These are phyloP conservation scores for Danio tinwini DNA, from an alignment of 2,797 vertebrate genomes.

Conservation along the genomic window DNA sequence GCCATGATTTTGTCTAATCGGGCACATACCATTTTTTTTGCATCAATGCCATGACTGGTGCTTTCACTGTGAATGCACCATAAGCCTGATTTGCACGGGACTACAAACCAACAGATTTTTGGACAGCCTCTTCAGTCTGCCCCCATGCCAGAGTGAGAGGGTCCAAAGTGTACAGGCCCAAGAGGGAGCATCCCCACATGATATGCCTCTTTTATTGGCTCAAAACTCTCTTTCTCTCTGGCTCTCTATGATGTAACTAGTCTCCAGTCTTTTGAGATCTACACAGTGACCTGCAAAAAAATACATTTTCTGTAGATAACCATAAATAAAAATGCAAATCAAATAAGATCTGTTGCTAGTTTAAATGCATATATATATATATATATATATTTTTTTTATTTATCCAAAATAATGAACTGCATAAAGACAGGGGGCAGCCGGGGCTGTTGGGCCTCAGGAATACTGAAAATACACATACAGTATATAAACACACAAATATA, in stretches of 20 bases:
- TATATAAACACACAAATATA: too few relatives aligned
- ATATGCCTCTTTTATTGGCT: constrained; percentile 48
- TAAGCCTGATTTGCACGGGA: constrained; percentile 63
- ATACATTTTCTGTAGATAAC: too few relatives aligned
- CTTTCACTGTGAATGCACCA: constrained; percentile 58
- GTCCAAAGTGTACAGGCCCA: constrained; percentile 69
- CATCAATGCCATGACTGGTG: constrained; percentile 27
- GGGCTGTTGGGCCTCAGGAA: constrained; percentile 43
- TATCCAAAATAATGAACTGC: constrained; percentile 27
- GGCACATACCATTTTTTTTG: constrained; percentile 33
- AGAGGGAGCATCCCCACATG: constrained; percentile 67
- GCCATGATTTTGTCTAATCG: constrained; percentile 33
- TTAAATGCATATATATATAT: neutral
- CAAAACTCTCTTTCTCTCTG: constrained; percentile 39
- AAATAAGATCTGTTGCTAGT: neutral
- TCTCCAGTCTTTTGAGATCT: constrained; percentile 37
- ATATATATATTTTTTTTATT: neutral
- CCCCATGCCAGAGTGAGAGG: constrained; percentile 59
- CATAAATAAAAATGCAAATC: too few relatives aligned
- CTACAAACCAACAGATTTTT: constrained; percentile 71
- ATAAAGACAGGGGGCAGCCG: constrained; percentile 44
- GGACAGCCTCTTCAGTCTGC: constrained; percentile 57
- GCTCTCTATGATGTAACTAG: constrained; percentile 39
- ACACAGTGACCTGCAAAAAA: constrained; percentile 28
- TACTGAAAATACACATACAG: constrained; percentile 25